Evolutionary conservation across 2,113 vertebrate species (phyloP).

Genomic region (Vimba vimba): DNA sequence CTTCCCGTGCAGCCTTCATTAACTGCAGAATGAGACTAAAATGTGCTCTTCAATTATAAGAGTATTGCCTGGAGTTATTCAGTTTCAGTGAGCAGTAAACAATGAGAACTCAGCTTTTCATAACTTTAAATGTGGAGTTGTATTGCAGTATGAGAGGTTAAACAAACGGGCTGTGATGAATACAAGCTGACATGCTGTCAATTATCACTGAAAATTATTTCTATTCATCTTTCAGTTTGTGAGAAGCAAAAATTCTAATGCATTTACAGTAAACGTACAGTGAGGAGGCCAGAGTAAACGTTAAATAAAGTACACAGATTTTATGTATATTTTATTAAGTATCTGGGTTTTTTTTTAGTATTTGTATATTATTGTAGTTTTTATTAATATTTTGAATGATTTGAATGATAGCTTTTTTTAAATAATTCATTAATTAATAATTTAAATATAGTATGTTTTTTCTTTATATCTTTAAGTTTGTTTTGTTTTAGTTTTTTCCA

Average conservation of each 20-base stretch:
- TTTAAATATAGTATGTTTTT: no score
- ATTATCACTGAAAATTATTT: background rate
- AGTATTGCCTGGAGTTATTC: constrained; percentile 9
- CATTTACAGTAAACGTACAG: no score
- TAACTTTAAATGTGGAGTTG: background rate
- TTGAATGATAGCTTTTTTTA: no score
- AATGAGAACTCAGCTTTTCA: background rate
- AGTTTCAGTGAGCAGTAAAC: background rate
- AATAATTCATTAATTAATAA: no score
- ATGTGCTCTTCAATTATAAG: constrained; percentile 25
- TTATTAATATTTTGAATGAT: background rate
- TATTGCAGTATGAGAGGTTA: background rate
- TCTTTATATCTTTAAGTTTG: no score
- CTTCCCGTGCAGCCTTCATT: constrained; percentile 20
- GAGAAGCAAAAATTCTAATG: background rate
- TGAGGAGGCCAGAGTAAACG: no score
- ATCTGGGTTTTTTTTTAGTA: no score
- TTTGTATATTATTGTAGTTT: background rate
- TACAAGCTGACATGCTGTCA: constrained; percentile 6
- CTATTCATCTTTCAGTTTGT: background rate
- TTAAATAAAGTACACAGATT: background rate
- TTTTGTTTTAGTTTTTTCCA: no score
- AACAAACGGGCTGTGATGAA: background rate
- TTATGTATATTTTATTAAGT: background rate
- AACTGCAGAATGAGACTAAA: constrained; percentile 28